A percentile compares a stretch with the other conserved stretches of the same genome.
phyloP scores from a whole-genome alignment of 2,888 invertebrate genomes.

The Crossocerus cetratus region DNA sequence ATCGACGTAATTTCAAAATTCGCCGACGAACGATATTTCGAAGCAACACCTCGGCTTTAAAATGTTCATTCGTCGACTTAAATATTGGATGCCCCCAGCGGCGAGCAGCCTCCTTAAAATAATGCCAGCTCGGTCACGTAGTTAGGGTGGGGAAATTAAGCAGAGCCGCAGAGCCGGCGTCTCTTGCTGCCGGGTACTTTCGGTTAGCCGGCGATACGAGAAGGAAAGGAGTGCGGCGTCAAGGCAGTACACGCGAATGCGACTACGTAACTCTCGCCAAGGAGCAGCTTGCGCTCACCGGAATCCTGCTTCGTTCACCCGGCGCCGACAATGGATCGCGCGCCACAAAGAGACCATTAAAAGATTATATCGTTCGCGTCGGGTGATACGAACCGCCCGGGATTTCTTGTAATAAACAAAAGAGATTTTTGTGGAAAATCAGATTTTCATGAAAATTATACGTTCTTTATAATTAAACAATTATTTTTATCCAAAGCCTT shows the following conservation, averaged over 20 bases:
- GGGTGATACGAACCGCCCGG: no score
- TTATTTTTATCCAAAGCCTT: no score
- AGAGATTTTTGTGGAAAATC: no score
- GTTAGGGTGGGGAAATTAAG: slow-evolving; percentile 78
- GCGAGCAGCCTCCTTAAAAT: slow-evolving; percentile 61
- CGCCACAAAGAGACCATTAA: slow-evolving; percentile 77
- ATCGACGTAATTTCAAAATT: no score
- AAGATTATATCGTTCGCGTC: slow-evolving; percentile 75
- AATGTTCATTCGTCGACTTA: slow-evolving; percentile 43
- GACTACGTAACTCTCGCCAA: slow-evolving; percentile 54
- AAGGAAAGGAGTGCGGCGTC: slow-evolving; percentile 62
- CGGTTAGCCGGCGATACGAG: slow-evolving; percentile 55
- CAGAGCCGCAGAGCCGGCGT: slow-evolving; percentile 74
- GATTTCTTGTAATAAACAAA: no score
- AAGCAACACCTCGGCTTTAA: no score
- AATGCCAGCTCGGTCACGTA: slow-evolving; percentile 71
- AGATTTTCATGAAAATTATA: no score
- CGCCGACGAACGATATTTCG: no score
- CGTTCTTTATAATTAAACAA: no score
- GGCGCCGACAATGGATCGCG: slow-evolving; percentile 73
- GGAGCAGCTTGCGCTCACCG: slow-evolving; percentile 40
- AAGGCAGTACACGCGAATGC: slow-evolving; percentile 63
- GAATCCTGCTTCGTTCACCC: slow-evolving; percentile 67
- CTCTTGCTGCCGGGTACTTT: slow-evolving; percentile 66
- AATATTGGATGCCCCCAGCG: slow-evolving; percentile 60